Conservation (phyloP, 64 coral and sea anemone genomes). For the Pocillopora damicornis region DNA sequence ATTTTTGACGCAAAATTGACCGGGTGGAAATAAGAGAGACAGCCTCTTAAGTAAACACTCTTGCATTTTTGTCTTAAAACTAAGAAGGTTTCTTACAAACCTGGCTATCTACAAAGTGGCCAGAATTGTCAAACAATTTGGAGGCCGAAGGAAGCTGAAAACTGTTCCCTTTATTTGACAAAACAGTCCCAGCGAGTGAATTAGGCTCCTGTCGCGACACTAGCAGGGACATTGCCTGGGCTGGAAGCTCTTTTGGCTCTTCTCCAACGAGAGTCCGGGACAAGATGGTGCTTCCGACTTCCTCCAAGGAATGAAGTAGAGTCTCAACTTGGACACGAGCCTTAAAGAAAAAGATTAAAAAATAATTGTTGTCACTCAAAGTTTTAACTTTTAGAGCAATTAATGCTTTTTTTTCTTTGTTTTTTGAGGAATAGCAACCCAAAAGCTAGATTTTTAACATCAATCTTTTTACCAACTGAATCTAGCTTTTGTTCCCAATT, state of each 20-base stretch:
- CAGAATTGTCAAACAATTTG: neutral
- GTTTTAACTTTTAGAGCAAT: too few species aligned
- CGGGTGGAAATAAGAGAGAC: too few species aligned
- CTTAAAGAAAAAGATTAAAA: neutral
- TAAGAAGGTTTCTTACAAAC: neutral
- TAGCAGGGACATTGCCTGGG: neutral
- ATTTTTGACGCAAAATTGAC: too few species aligned
- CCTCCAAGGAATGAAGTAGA: neutral
- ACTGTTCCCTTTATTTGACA: conserved; percentile 1
- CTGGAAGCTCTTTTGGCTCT: neutral
- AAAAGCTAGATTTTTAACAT: too few species aligned
- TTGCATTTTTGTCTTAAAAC: too few species aligned
- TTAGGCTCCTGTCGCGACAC: conserved; percentile 5
- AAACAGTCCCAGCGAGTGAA: conserved; percentile 1
- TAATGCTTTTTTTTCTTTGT: too few species aligned
- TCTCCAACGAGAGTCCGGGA: conserved; percentile 35
- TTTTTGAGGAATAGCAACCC: too few species aligned
- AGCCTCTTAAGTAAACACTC: too few species aligned
- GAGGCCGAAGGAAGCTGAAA: conserved; percentile 19
- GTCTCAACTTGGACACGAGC: neutral
- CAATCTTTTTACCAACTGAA: too few species aligned
- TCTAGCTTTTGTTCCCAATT: too few species aligned
- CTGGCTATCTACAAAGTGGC: conserved; percentile 17
- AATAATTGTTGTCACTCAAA: neutral
- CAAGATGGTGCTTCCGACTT: conserved; percentile 23